Evolutionary conservation across 1,140 invertebrate species (phyloP), one percentile per base, ranked within the genome.

Genomic region (Procambarus virginalis): DNA sequence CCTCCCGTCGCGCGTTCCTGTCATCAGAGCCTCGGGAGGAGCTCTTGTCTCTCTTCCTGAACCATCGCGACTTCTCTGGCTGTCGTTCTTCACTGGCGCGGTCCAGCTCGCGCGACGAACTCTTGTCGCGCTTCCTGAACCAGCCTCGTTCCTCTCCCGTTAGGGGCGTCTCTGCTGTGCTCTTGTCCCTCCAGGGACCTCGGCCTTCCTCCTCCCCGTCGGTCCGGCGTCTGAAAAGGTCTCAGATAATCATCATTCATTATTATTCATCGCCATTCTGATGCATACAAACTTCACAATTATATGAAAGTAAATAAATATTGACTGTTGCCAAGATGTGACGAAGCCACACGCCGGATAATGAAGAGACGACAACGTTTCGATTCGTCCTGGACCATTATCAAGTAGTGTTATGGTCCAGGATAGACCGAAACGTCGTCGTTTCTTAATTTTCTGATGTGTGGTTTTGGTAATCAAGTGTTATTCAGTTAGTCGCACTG

Each of bases 1-100:
- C 92, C 92, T 92, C 92, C 82, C 89, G 92, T 86, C 68, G 91
- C 90, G 81, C 76, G 70, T 77, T 92, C 92, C 78, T 92, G 76
- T 84, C 91, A 45, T 49, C 92, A 55, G 91, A 92, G 80, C 34
- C 84, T 85, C 85, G 89, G 2, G 88, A 79, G 5, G 86, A 91
- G 22, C 89, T 89, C 81, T 92, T 92, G 64, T 92, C 92, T 83
- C 92, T 75, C 77, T 88, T 89, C 55, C 92, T 89, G 76, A 92
- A 92, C 92, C 92, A 92, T 68, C 92, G 34, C 8, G 88, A 78
- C 70, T 89, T 92, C 48, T 92, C 91, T 17, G 82, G 55, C 12
- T 60, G 82, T 22, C 88, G 79, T 49, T 92, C 91, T 46, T 89
- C 84, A 46, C 64, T 79, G 3, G 83, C 64, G 76, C 86, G 78